A percentile compares a stretch with the other conserved stretches of the same genome.
Conservation (phyloP, 2,888 invertebrate species). For the Phyllotreta striolata region DNA sequence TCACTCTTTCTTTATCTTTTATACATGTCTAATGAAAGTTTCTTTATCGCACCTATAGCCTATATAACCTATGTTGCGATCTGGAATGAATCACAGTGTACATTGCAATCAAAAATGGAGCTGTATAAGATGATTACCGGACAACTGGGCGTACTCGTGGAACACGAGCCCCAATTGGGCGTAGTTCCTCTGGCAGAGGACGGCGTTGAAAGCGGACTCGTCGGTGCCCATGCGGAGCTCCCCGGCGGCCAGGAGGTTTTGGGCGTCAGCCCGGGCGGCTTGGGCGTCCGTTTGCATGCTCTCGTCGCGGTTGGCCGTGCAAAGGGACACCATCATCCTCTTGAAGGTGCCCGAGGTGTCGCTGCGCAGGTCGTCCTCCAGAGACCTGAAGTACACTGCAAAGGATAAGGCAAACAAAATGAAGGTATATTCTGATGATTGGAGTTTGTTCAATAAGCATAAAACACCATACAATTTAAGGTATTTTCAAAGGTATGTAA, state of each 20-base stretch:
- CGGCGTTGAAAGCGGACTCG: conserved; percentile 83
- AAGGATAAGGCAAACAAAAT: too few species aligned
- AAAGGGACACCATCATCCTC: conserved; percentile 45
- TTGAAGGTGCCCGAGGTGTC: conserved; percentile 46
- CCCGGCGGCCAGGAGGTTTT: conserved; percentile 42
- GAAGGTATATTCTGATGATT: too few species aligned
- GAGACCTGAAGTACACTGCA: conserved; percentile 42
- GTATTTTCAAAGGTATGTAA: too few species aligned
- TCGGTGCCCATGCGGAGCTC: conserved; percentile 77
- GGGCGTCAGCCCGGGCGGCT: conserved; percentile 42
- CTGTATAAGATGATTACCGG: too few species aligned
- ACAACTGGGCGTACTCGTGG: conserved; percentile 74
- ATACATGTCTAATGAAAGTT: too few species aligned
- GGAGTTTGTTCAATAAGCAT: too few species aligned
- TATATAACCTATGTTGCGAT: too few species aligned
- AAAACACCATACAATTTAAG: too few species aligned
- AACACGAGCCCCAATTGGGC: conserved; percentile 66
- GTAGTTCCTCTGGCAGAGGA: conserved; percentile 80
- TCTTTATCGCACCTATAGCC: too few species aligned
- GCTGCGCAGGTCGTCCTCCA: conserved; percentile 44
- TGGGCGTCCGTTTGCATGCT: conserved; percentile 33
- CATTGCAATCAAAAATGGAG: too few species aligned
- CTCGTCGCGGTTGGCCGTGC: conserved; percentile 43
- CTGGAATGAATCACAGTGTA: too few species aligned
- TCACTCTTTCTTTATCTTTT: too few species aligned